Evolutionary conservation across 2,888 invertebrate genomes (phyloP).

Genomic region (Diadegma fenestrale): DNA sequence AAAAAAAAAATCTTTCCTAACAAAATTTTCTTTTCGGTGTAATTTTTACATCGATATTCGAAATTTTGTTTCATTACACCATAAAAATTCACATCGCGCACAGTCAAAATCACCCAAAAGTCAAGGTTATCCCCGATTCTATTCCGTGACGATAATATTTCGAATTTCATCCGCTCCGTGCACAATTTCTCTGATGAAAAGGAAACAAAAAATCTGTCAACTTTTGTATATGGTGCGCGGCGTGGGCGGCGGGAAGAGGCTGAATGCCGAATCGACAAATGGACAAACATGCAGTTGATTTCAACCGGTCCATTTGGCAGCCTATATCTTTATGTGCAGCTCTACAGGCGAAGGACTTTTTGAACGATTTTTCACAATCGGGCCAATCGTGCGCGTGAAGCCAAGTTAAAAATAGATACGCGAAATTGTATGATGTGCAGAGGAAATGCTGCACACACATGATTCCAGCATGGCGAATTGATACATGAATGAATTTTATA

Average conservation of each 20-base stretch:
- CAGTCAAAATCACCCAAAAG: too few relatives aligned
- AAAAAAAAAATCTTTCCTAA: too few relatives aligned
- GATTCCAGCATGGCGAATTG: not conserved
- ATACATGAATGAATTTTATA: slow-evolving; percentile 25
- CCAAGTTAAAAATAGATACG: slow-evolving; percentile 9
- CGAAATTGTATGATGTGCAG: not conserved
- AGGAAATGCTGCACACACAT: not conserved
- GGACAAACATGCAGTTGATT: slow-evolving; percentile 3
- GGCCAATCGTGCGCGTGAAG: slow-evolving; percentile 35
- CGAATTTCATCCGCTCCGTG: too few relatives aligned
- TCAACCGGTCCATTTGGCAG: not conserved
- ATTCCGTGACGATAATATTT: too few relatives aligned
- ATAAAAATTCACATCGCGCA: too few relatives aligned
- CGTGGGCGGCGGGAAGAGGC: not conserved
- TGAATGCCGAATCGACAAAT: not conserved
- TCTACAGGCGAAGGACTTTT: slow-evolving; percentile 17
- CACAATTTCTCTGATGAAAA: not conserved
- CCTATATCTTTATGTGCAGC: slow-evolving; percentile 1
- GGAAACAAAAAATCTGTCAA: not conserved
- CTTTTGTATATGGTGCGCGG: not conserved
- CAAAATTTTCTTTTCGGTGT: too few relatives aligned
- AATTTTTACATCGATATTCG: too few relatives aligned
- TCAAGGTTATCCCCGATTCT: too few relatives aligned
- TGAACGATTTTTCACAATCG: slow-evolving; percentile 33
- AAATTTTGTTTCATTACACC: too few relatives aligned